Percentiles rank a stretch among this genome's conserved stretches.
Evolutionary conservation across 2,113 vertebrate species (phyloP).

Genomic region (Microtus ochrogaster): DNA sequence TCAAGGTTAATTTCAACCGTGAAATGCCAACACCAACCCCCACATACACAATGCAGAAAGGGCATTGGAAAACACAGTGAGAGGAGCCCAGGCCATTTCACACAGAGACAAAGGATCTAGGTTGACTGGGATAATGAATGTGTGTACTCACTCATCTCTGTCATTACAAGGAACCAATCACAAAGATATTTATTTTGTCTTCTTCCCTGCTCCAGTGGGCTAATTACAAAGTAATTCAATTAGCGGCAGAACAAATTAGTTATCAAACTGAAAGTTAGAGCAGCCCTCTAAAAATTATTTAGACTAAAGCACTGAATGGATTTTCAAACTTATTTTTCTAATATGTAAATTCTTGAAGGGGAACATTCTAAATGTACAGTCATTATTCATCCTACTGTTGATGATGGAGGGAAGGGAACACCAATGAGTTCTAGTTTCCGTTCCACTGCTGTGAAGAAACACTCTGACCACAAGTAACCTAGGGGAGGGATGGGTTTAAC

Average conservation of each 20-base stretch:
- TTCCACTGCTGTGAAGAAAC: background rate
- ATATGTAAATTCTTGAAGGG: background rate
- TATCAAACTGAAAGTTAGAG: slow-evolving; percentile 62
- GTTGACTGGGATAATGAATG: background rate
- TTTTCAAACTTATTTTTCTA: slow-evolving; percentile 19
- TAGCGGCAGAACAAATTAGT: slow-evolving; percentile 71
- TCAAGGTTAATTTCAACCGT: background rate
- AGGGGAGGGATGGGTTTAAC: too few relatives aligned
- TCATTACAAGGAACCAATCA: slow-evolving; percentile 54
- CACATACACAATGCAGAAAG: background rate
- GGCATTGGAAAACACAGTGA: background rate
- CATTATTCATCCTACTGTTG: background rate
- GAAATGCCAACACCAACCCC: background rate
- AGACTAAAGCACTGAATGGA: slow-evolving; percentile 18
- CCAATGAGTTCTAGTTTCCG: background rate
- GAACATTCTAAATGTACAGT: background rate
- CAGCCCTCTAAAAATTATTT: slow-evolving; percentile 58
- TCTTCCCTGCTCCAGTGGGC: slow-evolving; percentile 64
- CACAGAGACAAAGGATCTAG: background rate
- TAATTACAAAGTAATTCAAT: slow-evolving; percentile 76
- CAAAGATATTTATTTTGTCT: slow-evolving; percentile 65
- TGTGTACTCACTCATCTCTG: slow-evolving; percentile 26
- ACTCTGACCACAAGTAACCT: background rate
- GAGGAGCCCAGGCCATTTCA: background rate
- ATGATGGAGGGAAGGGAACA: background rate